Evolutionary conservation across 2,797 vertebrate genomes (phyloP), one percentile per base, ranked within the genome.

Genomic region (Chelmon rostratus): DNA sequence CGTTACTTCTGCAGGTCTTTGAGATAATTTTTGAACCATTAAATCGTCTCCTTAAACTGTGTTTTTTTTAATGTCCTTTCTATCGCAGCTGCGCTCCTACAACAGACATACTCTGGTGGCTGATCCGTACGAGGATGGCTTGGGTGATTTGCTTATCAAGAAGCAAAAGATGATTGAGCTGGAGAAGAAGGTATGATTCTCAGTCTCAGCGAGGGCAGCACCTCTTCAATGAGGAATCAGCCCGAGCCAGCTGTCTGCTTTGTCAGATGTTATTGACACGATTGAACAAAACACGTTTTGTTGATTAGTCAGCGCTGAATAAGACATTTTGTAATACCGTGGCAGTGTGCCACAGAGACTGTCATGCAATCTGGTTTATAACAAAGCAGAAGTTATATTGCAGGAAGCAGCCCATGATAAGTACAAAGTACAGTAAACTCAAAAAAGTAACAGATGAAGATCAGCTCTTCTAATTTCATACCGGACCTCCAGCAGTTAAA

Each of bases 71-170:
- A 2, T 38, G 2, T 67, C 6, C n/a, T n/a, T n/a, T n/a, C n/a
- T n/a, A n/a, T n/a, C n/a, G 77, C 92, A 99, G 98, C 89, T 99
- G 84, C 96, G 96, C 56, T 99, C 98, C 52, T 99, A 99, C 92
- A 99, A 99, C 93, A 95, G 98, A 77, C 98, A 99, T 91, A 98
- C 98, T 0, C 95, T 99, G 80, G 92, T 99, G 92, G 97, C 92
- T 0, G 98, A 99, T 79, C 98, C 97, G 3, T 97, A 93, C 0
- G 98, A 99, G 87, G 97, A 99, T 0, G 97, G 97, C 76, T 95
- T 97, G 90, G 94, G 94, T 35, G 96, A 99, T 82, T 92, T 98
- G 74, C 81, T 99, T 0, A 76, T 98, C 33, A 95, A 97, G 86
- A 97, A 96, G 88, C 96, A 97, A 81, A 97, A 93, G 89, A 96